Evolutionary conservation across 1,140 invertebrate genomes (phyloP).

Genomic region (Penaeus chinensis): DNA sequence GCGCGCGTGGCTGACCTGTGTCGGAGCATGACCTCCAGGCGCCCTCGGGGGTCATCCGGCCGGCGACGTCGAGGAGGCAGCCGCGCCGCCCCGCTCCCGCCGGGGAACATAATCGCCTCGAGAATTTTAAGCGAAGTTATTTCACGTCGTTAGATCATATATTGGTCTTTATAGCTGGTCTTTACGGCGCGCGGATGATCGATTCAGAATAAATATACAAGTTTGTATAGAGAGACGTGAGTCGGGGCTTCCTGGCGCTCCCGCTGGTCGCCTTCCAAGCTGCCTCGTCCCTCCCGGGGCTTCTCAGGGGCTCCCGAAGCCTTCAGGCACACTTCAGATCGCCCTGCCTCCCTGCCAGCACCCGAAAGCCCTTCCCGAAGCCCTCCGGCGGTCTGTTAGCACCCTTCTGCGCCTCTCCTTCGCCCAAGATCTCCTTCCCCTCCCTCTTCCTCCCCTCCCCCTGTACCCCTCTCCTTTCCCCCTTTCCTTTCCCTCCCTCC

Average conservation of each 20-base stretch:
- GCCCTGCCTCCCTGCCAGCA: no score
- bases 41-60: not conserved
- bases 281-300: no score
- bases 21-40: not conserved
- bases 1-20: no score
- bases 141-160: conserved; percentile 53
- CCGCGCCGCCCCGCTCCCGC: not conserved
- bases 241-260: no score
- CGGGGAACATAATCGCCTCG: conserved; percentile 43
- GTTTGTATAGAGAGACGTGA: conserved; percentile 25
- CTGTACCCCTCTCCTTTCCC: no score
- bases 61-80: not conserved
- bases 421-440: not conserved
- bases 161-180: conserved; percentile 48
- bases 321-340: no score
- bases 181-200: conserved; percentile 34
- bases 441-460: not conserved
- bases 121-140: conserved; percentile 50
- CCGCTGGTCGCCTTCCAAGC: no score
- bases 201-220: conserved; percentile 50
- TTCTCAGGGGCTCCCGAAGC: no score
- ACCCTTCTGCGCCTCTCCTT: no score
- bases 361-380: no score
- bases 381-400: no score
- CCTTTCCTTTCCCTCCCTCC: not conserved